phyloP scores from a whole-genome alignment of 2,888 invertebrate species.

The Serripes groenlandicus region DNA sequence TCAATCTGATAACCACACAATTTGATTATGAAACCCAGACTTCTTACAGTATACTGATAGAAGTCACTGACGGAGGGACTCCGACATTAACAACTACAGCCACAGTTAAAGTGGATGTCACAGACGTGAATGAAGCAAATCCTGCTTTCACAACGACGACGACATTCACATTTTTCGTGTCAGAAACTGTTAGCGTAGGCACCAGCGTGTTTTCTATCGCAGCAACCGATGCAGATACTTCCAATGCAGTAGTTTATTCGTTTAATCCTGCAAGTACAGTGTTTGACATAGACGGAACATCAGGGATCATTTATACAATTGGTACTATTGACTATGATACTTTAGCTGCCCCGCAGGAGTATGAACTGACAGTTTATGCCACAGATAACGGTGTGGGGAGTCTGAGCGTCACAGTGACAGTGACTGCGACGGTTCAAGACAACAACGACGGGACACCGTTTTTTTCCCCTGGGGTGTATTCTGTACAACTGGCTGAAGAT shows the following conservation, averaged over 20 bases:
- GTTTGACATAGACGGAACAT: constrained; percentile 68
- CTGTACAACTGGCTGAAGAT: constrained; percentile 73
- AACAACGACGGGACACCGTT: constrained; percentile 73
- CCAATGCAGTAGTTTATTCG: constrained; percentile 46
- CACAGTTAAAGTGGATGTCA: constrained; percentile 47
- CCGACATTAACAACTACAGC: constrained; percentile 45
- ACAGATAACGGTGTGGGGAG: constrained; percentile 61
- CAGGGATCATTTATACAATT: constrained; percentile 67
- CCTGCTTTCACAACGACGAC: constrained; percentile 64
- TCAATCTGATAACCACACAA: constrained; percentile 55
- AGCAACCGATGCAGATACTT: constrained; percentile 72
- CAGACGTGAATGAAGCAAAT: constrained; percentile 73
- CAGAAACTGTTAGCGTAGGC: constrained; percentile 66
- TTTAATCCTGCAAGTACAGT: constrained; percentile 42
- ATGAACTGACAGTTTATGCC: constrained; percentile 62
- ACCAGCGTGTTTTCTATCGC: constrained; percentile 61
- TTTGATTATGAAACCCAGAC: constrained; percentile 54
- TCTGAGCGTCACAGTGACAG: constrained; percentile 51
- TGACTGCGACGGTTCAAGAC: constrained; percentile 69
- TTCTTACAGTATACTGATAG: constrained; percentile 41
- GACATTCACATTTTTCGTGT: constrained; percentile 56
- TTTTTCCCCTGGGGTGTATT: constrained; percentile 68
- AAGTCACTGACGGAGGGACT: constrained; percentile 48
- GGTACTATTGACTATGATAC: constrained; percentile 70
- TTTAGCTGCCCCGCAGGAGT: constrained; percentile 57